Evolutionary conservation across 1,140 invertebrate genomes (phyloP), one percentile per base, ranked within the genome.

Genomic region (Teleopsis dalmanni): DNA sequence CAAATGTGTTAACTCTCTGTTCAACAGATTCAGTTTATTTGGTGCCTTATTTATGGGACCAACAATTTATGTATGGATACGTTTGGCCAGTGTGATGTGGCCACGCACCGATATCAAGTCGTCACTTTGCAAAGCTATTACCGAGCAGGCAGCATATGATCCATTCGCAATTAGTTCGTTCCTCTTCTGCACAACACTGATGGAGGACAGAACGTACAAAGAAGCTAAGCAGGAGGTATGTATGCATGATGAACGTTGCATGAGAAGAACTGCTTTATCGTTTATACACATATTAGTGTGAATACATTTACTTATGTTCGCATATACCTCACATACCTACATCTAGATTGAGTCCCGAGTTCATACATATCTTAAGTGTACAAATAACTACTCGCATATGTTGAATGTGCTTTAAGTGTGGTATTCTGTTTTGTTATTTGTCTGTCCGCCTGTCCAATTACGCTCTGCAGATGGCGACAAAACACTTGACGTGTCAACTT

Each of bases 111-210:
- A 77, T 51, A 57, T 83, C 10, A 75, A 71, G 57, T 77, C 75
- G 56, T 79, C 79, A 37, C 57, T 82, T n/a, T 78, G 73, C 27
- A 83, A 82, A 72, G 81, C 80, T 70, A 61, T 72, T 43, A 72
- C 82, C 33, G 81, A 84, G 60, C 81, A 84, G 73, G 73, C 81
- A 10, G 74, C 77, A 0, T 83, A 83, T 55, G 74, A 76, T 34
- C 81, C 81, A 25, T 68, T 77, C 55, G 80, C 79, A 45, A 82
- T 83, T 71, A 75, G 73, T 50, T 77, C 77, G 47, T 83, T 83
- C 57, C 80, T 81, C 59, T 81, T 81, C 68, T 75, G 75, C 21
- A 81, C 83, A 71, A 79, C 72, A 47, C 51, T 83, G 14, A 62
- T 83, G 35, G 81, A 83, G 71, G 73, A 78, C 31, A 78, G 78